Base-by-base conservation (phyloP, 2,888 invertebrate species). In the Agonum fuliginosum region DNA sequence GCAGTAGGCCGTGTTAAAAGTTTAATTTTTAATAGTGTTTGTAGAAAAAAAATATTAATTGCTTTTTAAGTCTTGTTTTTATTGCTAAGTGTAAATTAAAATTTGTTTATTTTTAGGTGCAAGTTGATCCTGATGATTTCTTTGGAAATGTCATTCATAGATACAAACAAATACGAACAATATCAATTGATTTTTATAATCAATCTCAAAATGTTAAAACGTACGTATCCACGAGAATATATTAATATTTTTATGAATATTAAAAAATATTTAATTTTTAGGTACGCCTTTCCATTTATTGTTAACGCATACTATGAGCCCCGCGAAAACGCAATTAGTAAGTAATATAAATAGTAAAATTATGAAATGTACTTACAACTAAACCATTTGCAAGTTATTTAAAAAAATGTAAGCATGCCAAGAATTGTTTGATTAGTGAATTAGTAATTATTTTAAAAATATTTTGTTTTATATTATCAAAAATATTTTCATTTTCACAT, bases 241-340 rank as follows among this genome's bases (percentile, higher is more conserved):
- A 0, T 14, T 3, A 24, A 20, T 10, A 27, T 51, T 30, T 14
- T 30, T 27, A 5, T 43, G 20, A n/a, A 17, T 34, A 14, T 54
- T 37, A 27, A 48, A 27, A 17, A 67, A 67, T 17, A 24, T 3
- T 19, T 48, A 6, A 12, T 67, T 51, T 74, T 74, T n/a, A 78
- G 74, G n/a, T 70, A 43, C 12, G 54, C 74, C 3, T 74, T 41
- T 22, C 74, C 74, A 3, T 70, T 70, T 30, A 69, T 75, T 14
- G 71, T 78, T 1, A 71, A 78, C 8, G 78, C 78, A 30, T 72
- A 72, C 65, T 89, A 89, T 81, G 87, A 88, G 79, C 86, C 87
- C n/a, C 86, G 87, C 69, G 85, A 88, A 54, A 89, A 89, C 81
- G 87, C 87, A 72, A 87, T 89, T 79, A 88, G 89, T 88, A 84